Percentiles rank a stretch among this genome's conserved stretches.
Conservation (phyloP, 2,888 invertebrate species). For the Chironomus riparius region DNA sequence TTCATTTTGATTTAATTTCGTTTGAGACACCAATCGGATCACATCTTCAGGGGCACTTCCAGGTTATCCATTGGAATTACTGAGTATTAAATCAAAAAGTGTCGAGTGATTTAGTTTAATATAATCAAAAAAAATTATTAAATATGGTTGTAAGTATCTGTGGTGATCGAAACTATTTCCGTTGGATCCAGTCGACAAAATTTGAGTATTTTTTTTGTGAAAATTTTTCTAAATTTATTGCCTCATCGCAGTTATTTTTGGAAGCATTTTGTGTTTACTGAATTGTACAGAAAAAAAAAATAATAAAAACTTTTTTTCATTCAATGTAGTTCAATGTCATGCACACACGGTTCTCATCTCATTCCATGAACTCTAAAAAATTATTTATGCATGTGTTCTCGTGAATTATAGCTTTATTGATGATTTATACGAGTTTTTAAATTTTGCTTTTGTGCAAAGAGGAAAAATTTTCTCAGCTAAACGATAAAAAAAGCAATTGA, state of each 20-base stretch:
- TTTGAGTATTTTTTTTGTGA: background rate
- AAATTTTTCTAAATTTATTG: background rate
- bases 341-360: background rate
- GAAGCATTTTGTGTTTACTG: background rate
- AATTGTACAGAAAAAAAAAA: background rate
- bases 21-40: background rate
- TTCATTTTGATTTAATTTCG: conserved; percentile 6
- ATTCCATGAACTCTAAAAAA: background rate
- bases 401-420: background rate
- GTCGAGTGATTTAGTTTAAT: background rate
- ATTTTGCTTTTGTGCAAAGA: no score
- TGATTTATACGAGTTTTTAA: no score
- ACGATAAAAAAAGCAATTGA: background rate
- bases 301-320: background rate
- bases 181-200: background rate
- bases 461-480: background rate
- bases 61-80: background rate
- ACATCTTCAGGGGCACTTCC: background rate
- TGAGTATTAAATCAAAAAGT: background rate
- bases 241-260: background rate
- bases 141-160: background rate
- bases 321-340: conserved; percentile 2
- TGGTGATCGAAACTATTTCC: background rate
- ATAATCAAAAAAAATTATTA: background rate
- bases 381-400: background rate